A percentile compares a stretch with the other conserved stretches of the same genome.
phyloP scores from a whole-genome alignment of 2,888 invertebrate species.

The Lasiommata megera region DNA sequence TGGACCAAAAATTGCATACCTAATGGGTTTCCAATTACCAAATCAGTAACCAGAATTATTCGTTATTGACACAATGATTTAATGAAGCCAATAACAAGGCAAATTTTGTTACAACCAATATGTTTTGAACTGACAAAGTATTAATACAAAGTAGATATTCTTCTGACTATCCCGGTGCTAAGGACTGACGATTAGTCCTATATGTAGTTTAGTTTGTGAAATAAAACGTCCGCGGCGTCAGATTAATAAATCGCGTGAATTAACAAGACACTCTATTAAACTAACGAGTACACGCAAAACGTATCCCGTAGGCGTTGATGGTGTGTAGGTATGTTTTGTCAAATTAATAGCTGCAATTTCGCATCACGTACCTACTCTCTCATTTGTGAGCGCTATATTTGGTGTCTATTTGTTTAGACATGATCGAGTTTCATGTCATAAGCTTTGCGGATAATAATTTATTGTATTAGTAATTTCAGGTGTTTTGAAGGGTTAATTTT shows the following conservation, averaged over 20 bases:
- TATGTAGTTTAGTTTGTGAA: too few relatives aligned
- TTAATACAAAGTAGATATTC: too few relatives aligned
- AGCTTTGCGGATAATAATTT: conserved; percentile 1
- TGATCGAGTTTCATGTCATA: conserved; percentile 7
- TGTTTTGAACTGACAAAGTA: too few relatives aligned
- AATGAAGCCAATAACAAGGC: too few relatives aligned
- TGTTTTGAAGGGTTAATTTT: background rate
- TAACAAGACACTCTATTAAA: conserved; percentile 21
- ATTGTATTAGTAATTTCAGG: background rate
- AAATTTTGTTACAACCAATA: too few relatives aligned
- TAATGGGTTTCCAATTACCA: too few relatives aligned
- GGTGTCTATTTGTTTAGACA: conserved; percentile 18
- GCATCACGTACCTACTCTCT: conserved; percentile 12
- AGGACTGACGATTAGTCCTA: too few relatives aligned
- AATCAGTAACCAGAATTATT: too few relatives aligned
- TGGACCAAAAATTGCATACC: too few relatives aligned
- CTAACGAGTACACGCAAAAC: conserved; percentile 13
- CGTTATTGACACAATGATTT: too few relatives aligned
- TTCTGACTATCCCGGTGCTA: too few relatives aligned
- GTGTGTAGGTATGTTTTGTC: conserved; percentile 8
- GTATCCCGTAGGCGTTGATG: conserved; percentile 18
- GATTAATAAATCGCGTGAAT: background rate
- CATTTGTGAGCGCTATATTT: conserved; percentile 21
- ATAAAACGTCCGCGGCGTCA: background rate
- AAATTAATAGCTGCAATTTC: conserved; percentile 25